Percentiles rank a stretch among this genome's conserved stretches.
phyloP scores from a whole-genome alignment of 2,113 vertebrate species.

The Bambusicola thoracicus region DNA sequence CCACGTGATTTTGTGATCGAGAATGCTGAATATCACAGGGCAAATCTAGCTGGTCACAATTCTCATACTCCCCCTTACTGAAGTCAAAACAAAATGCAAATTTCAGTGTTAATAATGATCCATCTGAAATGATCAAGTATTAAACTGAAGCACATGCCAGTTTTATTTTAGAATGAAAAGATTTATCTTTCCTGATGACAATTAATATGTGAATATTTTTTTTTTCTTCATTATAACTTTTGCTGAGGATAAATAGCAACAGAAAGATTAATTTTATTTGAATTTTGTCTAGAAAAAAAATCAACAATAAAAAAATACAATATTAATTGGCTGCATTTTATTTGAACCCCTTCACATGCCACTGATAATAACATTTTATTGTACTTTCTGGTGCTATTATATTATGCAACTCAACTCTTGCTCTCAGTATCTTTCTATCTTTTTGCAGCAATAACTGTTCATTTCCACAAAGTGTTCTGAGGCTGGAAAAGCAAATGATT shows the following conservation, averaged over 20 bases:
- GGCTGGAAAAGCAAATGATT: conserved; percentile 1
- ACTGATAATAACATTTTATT: neutral
- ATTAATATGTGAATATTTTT: neutral
- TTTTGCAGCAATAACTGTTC: neutral
- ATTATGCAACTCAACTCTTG: neutral
- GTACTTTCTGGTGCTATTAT: neutral
- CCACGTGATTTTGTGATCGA: neutral
- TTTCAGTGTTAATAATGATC: neutral
- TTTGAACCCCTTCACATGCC: neutral
- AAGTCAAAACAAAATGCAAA: neutral
- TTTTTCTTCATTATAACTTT: neutral
- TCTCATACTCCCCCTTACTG: neutral
- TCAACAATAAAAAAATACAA: accelerated
- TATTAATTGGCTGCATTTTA: neutral
- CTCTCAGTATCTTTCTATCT: neutral
- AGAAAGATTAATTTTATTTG: neutral
- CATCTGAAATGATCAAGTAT: neutral
- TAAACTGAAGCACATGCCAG: neutral
- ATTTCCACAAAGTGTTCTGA: neutral
- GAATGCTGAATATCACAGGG: neutral
- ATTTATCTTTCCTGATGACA: neutral
- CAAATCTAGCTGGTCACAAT: neutral
- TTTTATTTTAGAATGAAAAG: neutral
- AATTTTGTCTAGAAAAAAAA: neutral
- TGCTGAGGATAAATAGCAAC: neutral